These are phyloP conservation scores for human (Homo sapiens) DNA, from an alignment of 2,113 vertebrate genomes.

Conservation along the genomic window DNA sequence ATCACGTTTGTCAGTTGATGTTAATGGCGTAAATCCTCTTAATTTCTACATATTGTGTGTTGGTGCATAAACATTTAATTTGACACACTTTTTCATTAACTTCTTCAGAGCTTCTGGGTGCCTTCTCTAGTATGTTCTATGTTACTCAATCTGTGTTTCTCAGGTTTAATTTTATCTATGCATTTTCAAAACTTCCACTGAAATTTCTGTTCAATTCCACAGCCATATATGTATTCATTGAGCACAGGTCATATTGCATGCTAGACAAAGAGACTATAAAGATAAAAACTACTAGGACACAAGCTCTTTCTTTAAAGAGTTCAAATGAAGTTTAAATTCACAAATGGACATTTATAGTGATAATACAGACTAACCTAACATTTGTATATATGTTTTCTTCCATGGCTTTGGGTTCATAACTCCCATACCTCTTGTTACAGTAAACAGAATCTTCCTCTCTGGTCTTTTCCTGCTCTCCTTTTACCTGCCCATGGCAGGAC, in stretches of 20 bases:
- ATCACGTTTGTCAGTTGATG: neutral
- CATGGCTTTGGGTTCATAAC: neutral
- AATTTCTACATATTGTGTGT: neutral
- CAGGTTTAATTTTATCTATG: neutral
- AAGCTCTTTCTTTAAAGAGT: neutral
- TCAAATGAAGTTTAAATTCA: neutral
- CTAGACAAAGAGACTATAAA: neutral
- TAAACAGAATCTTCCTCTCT: neutral
- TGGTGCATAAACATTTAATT: neutral
- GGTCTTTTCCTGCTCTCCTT: neutral
- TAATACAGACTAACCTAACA: neutral
- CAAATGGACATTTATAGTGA: neutral
- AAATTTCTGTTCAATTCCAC: neutral
- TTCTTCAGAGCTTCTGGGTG: neutral
- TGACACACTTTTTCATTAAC: neutral
- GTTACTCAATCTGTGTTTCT: neutral
- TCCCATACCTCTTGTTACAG: neutral
- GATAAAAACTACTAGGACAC: neutral
- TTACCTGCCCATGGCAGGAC: neutral
- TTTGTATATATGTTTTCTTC: neutral
- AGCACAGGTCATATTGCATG: neutral
- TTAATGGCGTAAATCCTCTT: neutral
- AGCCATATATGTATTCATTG: neutral
- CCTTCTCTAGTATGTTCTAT: neutral
- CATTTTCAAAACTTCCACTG: neutral